Evolutionary conservation across 1,140 invertebrate species (phyloP), one percentile per base, ranked within the genome.

Genomic region (Wasmannia auropunctata): DNA sequence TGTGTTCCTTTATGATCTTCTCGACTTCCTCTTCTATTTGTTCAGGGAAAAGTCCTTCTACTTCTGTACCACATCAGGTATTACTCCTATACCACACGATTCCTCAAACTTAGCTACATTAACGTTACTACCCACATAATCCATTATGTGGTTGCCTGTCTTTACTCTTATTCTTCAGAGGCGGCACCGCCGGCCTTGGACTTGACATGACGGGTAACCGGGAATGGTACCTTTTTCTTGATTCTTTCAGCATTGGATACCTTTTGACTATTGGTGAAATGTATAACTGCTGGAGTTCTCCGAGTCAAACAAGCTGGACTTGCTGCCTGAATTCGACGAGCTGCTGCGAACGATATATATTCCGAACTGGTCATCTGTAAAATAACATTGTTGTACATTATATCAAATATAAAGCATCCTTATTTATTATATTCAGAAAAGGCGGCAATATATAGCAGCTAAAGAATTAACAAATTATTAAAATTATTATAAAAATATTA

Each of bases 1-100:
- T 97, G 92, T 97, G 95, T 84, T 96, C 96, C 22, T 93, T 93
- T 60, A 98, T 96, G 31, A 97, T 94, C 89, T 96, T 96, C 93
- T 98, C 97, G 8, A 99, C 98, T 90, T 96, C 96, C 79, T 97
- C 95, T 93, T 99, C 98, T 80, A 99, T 97, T 94, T 99, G 96
- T 93, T 99, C 98, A 0, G 98, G 97, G 31, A 97, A 98, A 2
- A 99, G n/a, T n/a, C n/a, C n/a, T n/a, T n/a, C 96, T 28, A 97
- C 95, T 7, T n/a, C n/a, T n/a, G n/a, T n/a, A n/a, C n/a, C n/a
- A n/a, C n/a, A n/a, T n/a, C n/a, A n/a, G n/a, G n/a, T n/a, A n/a
- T n/a, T n/a, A 99, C 96, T 2, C 98, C 99, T 67, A 99, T 97
- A 28, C 99, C 99, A 96, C 98, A 99, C 85, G 96, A 96, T 90